Evolutionary conservation across 2,888 invertebrate genomes (phyloP), one percentile per base, ranked within the genome.

Genomic region (Chrysolina haemoptera): DNA sequence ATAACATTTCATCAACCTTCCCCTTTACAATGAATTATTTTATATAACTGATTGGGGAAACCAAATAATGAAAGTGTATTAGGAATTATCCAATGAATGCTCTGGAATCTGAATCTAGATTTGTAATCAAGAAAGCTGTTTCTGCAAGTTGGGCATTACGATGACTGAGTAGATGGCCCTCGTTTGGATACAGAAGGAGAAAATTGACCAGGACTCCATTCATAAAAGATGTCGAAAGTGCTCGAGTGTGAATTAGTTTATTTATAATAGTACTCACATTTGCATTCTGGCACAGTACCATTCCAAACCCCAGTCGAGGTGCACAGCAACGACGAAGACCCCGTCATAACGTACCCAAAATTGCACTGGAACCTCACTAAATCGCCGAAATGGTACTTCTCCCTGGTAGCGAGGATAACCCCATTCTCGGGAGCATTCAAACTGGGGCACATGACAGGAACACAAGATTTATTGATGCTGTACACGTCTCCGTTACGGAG

Each of bases 301-400:
- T 98, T 97, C 99, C 98, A 99, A 43, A 91, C 92, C 64, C 98
- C 98, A 85, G 94, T 94, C 5, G 96, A 95, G 1, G 95, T 94
- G 87, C 98, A 99, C 70, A 95, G 90, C 18, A 98, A 89, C 6
- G 95, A 93, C 0, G 96, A 92, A 66, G 95, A 94, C 67, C 98
- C 98, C 74, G 94, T 93, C 92, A 98, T 94, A 0, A 97, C 94
- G 85, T 96, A 97, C 18, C 98, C 98, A 87, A 98, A 98, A 84
- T 97, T 93, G 85, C 98, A 98, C 84, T 96, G 96, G 91, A 98
- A 98, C 78, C 92, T 93, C 0, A 97, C 93, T 55, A 95, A 90
- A 87, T 98, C 97, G 0, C 96, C 96, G 84, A 96, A 98, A 86
- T 97, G 96, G 86, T 94, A 96, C 83, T 93, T 91, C 70, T 91